These are phyloP conservation scores for Xenotilapia caudafasciata DNA, from an alignment of 2,113 vertebrate species.

Conservation along the genomic window DNA sequence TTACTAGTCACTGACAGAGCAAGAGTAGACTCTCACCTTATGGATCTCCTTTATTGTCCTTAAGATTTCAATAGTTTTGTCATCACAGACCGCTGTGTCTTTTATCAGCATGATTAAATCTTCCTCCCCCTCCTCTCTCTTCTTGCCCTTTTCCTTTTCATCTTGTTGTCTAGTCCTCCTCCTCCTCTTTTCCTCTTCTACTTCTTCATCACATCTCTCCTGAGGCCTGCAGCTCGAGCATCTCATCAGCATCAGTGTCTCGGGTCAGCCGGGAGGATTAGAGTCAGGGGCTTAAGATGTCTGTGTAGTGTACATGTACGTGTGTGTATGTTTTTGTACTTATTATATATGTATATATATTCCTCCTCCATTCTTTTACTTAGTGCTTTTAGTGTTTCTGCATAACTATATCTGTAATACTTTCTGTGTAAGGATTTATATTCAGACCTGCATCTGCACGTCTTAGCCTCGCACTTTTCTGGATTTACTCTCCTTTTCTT, in stretches of 20 bases:
- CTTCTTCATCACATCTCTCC: conserved; percentile 43
- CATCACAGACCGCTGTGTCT: neutral
- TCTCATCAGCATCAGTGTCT: conserved; percentile 62
- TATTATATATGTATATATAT: neutral
- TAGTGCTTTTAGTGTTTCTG: neutral
- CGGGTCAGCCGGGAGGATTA: conserved; percentile 33
- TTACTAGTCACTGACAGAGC: neutral
- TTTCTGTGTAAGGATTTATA: neutral
- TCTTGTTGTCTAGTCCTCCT: neutral
- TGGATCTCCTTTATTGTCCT: neutral
- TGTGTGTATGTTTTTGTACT: neutral
- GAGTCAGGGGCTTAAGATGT: neutral
- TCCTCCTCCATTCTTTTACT: neutral
- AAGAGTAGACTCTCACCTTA: neutral
- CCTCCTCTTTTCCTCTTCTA: conserved; percentile 9
- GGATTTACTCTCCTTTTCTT: conserved; percentile 3
- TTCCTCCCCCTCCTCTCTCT: neutral
- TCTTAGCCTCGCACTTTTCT: neutral
- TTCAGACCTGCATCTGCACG: neutral
- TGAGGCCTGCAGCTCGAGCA: conserved; percentile 37
- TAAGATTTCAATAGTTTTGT: neutral
- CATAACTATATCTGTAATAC: neutral
- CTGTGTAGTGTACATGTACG: neutral
- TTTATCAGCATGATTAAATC: conserved; percentile 25
- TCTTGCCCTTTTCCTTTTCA: conserved; percentile 10